Base-by-base conservation (phyloP, 2,797 vertebrate species). In the Podarcis siculus region DNA sequence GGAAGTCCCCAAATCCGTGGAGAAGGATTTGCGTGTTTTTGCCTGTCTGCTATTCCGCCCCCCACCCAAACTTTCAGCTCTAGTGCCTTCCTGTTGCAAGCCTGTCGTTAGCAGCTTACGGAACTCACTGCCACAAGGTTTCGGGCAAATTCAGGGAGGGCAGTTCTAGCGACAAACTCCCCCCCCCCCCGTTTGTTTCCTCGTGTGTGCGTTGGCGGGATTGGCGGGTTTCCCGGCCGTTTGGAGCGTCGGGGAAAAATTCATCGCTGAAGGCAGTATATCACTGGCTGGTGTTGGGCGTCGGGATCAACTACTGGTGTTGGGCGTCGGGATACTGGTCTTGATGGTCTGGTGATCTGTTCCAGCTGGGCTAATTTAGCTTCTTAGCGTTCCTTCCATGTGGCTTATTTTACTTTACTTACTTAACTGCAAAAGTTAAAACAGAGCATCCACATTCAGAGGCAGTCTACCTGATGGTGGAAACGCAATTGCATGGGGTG, bases 11-110 rank as follows among this genome's bases (percentile, higher is more conserved):
- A n/a, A n/a, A 13, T 49, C n/a, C 27, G 13, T 55, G 66, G 35
- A 21, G 49, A 35, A 79, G 15, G 12, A 8, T 35, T 58, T 73
- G 10, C 21, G 12, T 35, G 35, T 39, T 77, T 32, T 67, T 79
- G 12, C 25, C 27, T 67, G n/a, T 9, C 92, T 91, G 93, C 93
- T 92, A 91, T 90, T 88, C 88, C 85, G 89, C 79, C n/a, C 72
- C 88, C 89, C 19, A 4, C 49, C 21, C 35, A 45, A 45, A 2
- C 15, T 9, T 58, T 27, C n/a, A 12, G n/a, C 17, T 58, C 49
- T 30, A 75, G 82, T 75, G 71, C 82, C n/a, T 84, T 61, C 21
- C 23, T 30, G 17, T 27, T 30, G 2, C 2, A 9, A 27, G 9
- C 2, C 72, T 4, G 49, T 23, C 2, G 3, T 58, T 49, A 4